phyloP scores from a whole-genome alignment of 1,140 invertebrate genomes.

The Ceratina calcarata region DNA sequence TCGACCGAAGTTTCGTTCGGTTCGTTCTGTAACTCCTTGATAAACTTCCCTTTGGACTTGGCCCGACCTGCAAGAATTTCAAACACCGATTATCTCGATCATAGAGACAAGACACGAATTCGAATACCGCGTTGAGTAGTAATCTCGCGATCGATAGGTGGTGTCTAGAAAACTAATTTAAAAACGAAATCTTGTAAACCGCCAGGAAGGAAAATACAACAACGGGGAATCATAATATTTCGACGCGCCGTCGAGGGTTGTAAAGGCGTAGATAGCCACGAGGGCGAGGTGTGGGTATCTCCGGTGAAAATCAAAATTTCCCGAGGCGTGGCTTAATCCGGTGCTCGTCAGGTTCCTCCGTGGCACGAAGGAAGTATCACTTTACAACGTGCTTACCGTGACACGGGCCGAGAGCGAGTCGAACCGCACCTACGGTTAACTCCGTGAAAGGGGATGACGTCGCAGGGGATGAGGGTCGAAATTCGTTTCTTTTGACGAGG shows the following conservation, averaged over 20 bases:
- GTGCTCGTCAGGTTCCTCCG: not conserved
- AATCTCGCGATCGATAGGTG: too few species aligned
- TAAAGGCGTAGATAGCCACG: not conserved
- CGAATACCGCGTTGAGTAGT: too few species aligned
- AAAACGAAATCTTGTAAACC: too few species aligned
- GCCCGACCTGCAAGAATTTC: too few species aligned
- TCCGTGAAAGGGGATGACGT: not conserved
- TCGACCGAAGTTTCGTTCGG: not conserved
- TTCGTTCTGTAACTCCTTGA: too few species aligned
- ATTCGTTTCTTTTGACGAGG: constrained; percentile 22
- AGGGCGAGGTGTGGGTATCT: not conserved
- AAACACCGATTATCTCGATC: too few species aligned
- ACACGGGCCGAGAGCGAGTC: not conserved
- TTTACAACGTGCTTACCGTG: not conserved
- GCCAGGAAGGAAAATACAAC: not conserved
- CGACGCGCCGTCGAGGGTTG: not conserved
- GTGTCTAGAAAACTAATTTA: too few species aligned
- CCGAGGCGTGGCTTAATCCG: not conserved
- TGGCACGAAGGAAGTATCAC: constrained; percentile 4
- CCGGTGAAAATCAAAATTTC: not conserved
- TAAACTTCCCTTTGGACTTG: too few species aligned
- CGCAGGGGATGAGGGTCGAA: not conserved
- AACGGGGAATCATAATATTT: not conserved
- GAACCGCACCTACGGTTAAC: not conserved
- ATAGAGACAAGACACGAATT: too few species aligned